Evolutionary conservation across 2,113 vertebrate species (phyloP), one percentile per base, ranked within the genome.

Genomic region (Gila orcuttii): DNA sequence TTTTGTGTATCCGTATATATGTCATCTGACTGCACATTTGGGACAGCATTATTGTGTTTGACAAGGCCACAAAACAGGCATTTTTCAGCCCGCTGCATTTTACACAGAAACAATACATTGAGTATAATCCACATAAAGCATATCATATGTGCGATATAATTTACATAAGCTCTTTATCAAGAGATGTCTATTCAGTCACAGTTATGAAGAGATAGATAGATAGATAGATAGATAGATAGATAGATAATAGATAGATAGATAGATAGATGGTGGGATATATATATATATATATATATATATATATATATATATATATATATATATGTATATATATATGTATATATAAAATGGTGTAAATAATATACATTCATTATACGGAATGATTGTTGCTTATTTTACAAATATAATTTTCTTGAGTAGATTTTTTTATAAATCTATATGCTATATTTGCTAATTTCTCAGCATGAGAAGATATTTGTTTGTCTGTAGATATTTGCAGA

Each of bases 351-450:
- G 25, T 52, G 64, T n/a, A 25, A 82, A 31, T 69, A 76, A 73
- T 68, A 74, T 80, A 79, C 75, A 76, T 74, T 85, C 69, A 66
- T 85, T 5, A 55, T 71, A 64, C 15, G 79, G 85, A 87, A 89
- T 89, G 77, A 78, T 59, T 81, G 42, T 2, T 23, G 42, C 62
- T 55, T 33, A 31, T 50, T 50, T 52, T 82, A 82, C 64, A 82
- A 55, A 69, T 66, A 82, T 21, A n/a, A 36, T 82, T 31, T 33
- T 33, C 2, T 33, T 33, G 9, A 64, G n/a, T 66, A 47, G 59
- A 69, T 82, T 31, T 31, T 52, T 25, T 33, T 42, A 73, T 73
- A 83, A 73, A 83, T 59, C 82, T 73, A 39, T 83, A 83, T 69
- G 57, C 77, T 79, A 39, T 62, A 42, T 57, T 21, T 52, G 79